Conservation (phyloP, 2,888 invertebrate species). For the Scrobipalpa costella region DNA sequence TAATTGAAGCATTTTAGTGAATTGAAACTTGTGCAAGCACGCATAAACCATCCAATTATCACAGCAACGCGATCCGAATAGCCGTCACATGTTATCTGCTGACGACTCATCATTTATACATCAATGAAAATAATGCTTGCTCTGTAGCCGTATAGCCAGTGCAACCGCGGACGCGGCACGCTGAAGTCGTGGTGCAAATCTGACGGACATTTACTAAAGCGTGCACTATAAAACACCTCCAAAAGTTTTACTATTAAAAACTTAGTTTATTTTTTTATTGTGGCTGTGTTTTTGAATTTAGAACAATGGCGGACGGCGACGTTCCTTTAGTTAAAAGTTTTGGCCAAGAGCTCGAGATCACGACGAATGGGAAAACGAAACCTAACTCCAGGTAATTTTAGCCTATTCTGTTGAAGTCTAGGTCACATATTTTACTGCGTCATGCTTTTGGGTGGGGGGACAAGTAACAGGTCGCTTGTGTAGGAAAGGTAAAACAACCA, state of each 20-base stretch:
- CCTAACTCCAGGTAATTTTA: conserved; percentile 64
- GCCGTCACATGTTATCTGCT: conserved; percentile 68
- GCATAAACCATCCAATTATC: conserved; percentile 70
- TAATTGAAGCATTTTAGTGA: neutral
- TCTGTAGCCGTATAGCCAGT: conserved; percentile 48
- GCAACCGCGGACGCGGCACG: conserved; percentile 47
- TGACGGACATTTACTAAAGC: conserved; percentile 14
- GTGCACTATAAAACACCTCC: conserved; percentile 24
- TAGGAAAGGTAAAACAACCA: conserved; percentile 1
- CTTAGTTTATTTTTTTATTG: conserved; percentile 19
- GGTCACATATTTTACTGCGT: conserved; percentile 13
- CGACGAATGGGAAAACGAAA: conserved; percentile 68
- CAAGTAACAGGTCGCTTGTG: neutral
- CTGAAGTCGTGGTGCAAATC: conserved; percentile 39
- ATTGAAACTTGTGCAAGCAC: conserved; percentile 34
- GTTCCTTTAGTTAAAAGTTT: conserved; percentile 70
- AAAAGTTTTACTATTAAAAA: conserved; percentile 7
- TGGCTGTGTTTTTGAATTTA: conserved; percentile 38
- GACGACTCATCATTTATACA: conserved; percentile 61
- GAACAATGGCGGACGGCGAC: conserved; percentile 73
- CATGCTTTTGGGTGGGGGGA: neutral
- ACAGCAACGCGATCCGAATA: conserved; percentile 52
- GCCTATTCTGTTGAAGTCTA: conserved; percentile 7
- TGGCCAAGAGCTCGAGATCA: conserved; percentile 63
- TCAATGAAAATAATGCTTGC: conserved; percentile 63